Evolutionary conservation across 1,140 invertebrate genomes (phyloP), one percentile per base, ranked within the genome.

Genomic region (Zaprionus africanus): DNA sequence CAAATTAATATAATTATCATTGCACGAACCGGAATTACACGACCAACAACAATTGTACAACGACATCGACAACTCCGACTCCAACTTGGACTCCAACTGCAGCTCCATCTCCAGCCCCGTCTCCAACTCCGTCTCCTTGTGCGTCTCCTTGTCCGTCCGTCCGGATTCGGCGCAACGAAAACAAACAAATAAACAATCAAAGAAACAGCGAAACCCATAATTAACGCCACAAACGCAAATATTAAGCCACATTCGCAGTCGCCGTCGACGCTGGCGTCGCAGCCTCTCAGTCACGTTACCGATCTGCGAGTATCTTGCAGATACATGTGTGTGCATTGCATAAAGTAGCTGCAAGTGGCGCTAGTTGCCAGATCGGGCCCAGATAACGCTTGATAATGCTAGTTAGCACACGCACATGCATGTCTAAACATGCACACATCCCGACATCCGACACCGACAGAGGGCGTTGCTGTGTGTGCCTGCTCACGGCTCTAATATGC

Each of bases 1-100:
- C 79, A 90, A 90, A 90, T 90, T 90, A 90, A 90, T 90, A 85
- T 90, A 90, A 90, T 90, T 90, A 90, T 90, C 86, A 79, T 88
- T 85, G 85, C 85, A 90, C 86, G 85, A 86, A 90, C 85, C 82
- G 85, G 85, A 85, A 86, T 90, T 90, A 80, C 79, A 77, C 73
- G 76, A 81, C 69, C 79, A 71, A 70, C 76, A 82, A 81, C 81
- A 83, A 83, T 82, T 82, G 82, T 72, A 68, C 69, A 68, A 62
- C 43, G 43, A 43, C 74, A 51, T 24, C 46, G 31, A 38, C 15
- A 26, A 78, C n/a, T 34, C 26, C 28, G 3, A 59, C n/a, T 58
- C 13, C 56, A 31, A 62, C 38, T 61, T 7, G n/a, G 11, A 53
- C 36, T 26, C 5, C 56, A 41, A 61, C 49, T 22, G 1, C 28